Evolutionary conservation across 2,888 invertebrate genomes (phyloP).

Genomic region (Parapristionchus giblindavisi): DNA sequence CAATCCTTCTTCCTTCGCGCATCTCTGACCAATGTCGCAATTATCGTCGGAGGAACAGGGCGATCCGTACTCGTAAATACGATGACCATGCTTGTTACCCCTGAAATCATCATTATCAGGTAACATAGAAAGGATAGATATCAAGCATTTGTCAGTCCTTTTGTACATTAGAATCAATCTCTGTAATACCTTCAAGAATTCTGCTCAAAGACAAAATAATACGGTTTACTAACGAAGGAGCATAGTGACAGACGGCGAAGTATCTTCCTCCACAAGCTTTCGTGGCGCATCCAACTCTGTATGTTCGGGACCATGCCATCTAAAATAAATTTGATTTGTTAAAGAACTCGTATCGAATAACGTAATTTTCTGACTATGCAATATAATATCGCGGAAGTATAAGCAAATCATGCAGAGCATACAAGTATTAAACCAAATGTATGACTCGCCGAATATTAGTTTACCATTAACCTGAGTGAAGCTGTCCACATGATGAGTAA

Average conservation of each 20-base stretch:
- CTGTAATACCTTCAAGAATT: background rate
- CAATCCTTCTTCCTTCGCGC: conserved; percentile 27
- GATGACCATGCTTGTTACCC: conserved; percentile 13
- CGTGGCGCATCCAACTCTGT: conserved; percentile 36
- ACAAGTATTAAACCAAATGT: too few relatives aligned
- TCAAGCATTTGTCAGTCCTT: background rate
- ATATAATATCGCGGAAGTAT: too few relatives aligned
- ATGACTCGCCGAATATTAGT: background rate
- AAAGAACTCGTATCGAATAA: background rate
- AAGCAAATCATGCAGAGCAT: too few relatives aligned
- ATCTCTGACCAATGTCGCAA: conserved; percentile 28
- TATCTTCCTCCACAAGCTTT: background rate
- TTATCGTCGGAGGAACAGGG: conserved; percentile 8
- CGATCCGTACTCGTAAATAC: background rate
- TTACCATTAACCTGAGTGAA: conserved; percentile 9
- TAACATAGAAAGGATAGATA: background rate
- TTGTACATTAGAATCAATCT: background rate
- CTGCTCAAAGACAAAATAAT: too few relatives aligned
- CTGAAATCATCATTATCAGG: conserved; percentile 15
- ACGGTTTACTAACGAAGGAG: conserved; percentile 19
- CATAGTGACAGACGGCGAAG: conserved; percentile 33
- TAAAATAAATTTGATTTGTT: background rate
- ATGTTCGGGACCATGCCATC: conserved; percentile 33
- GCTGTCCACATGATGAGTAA: background rate
- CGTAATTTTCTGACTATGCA: too few relatives aligned